Conservation (phyloP, 37 sponge, comb jelly and placozoan species). For the Axinella damicornis region DNA sequence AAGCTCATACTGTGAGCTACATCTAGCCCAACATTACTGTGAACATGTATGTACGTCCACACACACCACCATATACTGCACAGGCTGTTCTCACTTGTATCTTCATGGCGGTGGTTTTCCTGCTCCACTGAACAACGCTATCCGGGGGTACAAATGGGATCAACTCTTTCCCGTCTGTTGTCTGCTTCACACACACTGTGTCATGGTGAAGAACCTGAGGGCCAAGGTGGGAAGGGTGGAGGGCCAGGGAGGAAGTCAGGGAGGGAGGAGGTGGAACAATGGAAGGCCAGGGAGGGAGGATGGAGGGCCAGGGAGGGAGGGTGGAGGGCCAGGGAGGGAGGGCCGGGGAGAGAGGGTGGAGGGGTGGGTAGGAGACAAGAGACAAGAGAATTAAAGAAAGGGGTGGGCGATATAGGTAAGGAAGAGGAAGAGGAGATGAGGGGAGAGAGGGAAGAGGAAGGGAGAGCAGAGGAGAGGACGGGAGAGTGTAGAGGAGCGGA, state of each 20-base stretch:
- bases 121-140: conserved; percentile 56
- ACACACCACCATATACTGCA: too few relatives aligned
- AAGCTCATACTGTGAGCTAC: too few relatives aligned
- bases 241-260: too few relatives aligned
- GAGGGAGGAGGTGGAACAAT: neutral
- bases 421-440: too few relatives aligned
- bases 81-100: conserved; percentile 16
- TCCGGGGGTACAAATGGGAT: conserved; percentile 52
- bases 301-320: neutral
- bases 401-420: neutral
- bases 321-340: neutral
- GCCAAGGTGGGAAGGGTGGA: too few relatives aligned
- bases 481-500: too few relatives aligned
- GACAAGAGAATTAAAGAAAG: neutral
- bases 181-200: conserved; percentile 15
- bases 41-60: too few relatives aligned
- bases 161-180: neutral
- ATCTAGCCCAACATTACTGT: too few relatives aligned
- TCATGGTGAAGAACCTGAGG: conserved; percentile 55
- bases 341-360: too few relatives aligned
- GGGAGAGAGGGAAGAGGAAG: neutral
- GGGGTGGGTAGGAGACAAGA: neutral
- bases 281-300: too few relatives aligned
- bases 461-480: too few relatives aligned
- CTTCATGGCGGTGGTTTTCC: conserved; percentile 51